Conservation (phyloP, 2,113 vertebrate species). For the Seriola aureovittata region DNA sequence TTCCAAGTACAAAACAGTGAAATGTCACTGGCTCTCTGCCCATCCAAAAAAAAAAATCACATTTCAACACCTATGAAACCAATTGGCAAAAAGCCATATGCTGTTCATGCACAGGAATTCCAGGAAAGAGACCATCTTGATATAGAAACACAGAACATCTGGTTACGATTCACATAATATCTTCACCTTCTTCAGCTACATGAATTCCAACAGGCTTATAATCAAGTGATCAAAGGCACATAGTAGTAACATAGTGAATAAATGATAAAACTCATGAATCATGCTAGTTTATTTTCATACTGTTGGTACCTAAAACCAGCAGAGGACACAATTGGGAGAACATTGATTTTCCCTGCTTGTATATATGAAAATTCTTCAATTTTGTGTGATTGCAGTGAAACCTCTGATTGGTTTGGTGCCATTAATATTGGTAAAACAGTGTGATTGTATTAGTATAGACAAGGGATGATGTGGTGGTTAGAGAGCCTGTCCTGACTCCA, state of each 20-base stretch:
- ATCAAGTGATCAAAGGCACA: not conserved
- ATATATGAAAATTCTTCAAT: slow-evolving; percentile 11
- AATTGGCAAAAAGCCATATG: not conserved
- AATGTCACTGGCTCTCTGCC: not conserved
- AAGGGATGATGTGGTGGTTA: slow-evolving; percentile 21
- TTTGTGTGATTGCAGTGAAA: slow-evolving; percentile 26
- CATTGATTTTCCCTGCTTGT: slow-evolving; percentile 25
- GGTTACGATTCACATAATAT: not conserved
- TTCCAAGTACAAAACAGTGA: not conserved
- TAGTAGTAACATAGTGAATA: no score
- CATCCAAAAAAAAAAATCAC: not conserved
- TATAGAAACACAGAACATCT: not conserved
- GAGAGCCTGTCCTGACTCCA: not conserved
- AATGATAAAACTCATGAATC: no score
- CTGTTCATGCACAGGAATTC: not conserved
- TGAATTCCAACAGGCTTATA: not conserved
- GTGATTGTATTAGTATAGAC: slow-evolving; percentile 22
- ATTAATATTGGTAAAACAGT: slow-evolving; percentile 34
- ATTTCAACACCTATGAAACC: not conserved
- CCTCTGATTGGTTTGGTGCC: slow-evolving; percentile 11
- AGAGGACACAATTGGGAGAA: slow-evolving; percentile 8
- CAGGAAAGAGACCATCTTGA: not conserved
- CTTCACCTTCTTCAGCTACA: not conserved
- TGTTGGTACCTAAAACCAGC: slow-evolving; percentile 14
- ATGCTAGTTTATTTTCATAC: not conserved